Evolutionary conservation across 2,113 vertebrate genomes (phyloP).

Genomic region (Equus przewalskii): DNA sequence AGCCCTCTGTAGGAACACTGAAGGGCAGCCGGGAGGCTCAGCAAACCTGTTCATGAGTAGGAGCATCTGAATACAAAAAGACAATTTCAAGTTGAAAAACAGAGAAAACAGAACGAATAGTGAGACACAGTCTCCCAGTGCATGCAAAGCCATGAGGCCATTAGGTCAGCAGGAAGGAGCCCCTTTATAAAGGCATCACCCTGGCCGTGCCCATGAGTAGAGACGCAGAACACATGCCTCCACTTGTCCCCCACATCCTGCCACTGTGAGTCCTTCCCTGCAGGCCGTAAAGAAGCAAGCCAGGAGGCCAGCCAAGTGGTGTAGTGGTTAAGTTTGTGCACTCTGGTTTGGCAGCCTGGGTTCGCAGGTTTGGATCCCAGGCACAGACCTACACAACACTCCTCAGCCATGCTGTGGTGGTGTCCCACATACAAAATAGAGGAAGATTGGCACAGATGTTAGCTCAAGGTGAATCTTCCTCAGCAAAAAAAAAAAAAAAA

Average conservation of each 20-base stretch:
- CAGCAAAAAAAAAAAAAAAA: too few species aligned
- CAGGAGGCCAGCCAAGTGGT: too few species aligned
- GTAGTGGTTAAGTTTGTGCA: too few species aligned
- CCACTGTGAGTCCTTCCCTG: fast-evolving
- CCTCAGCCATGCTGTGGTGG: too few species aligned
- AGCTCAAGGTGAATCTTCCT: too few species aligned
- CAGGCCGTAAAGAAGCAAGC: not conserved
- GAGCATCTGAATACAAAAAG: not conserved
- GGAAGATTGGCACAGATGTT: too few species aligned
- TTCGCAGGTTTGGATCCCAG: too few species aligned
- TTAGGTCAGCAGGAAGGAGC: not conserved
- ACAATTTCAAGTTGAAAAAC: not conserved
- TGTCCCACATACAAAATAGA: too few species aligned
- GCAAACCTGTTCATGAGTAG: not conserved
- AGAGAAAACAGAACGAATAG: fast-evolving
- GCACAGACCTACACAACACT: too few species aligned
- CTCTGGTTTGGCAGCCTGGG: too few species aligned
- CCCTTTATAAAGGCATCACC: fast-evolving
- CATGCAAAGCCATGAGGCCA: fast-evolving
- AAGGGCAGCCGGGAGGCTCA: not conserved
- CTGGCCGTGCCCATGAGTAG: not conserved
- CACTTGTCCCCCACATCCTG: fast-evolving
- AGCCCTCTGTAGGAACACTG: not conserved
- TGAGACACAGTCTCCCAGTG: fast-evolving
- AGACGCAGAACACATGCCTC: fast-evolving